Evolutionary conservation across 2,888 invertebrate genomes (phyloP).

Genomic region (Steinernema carpocapsae): DNA sequence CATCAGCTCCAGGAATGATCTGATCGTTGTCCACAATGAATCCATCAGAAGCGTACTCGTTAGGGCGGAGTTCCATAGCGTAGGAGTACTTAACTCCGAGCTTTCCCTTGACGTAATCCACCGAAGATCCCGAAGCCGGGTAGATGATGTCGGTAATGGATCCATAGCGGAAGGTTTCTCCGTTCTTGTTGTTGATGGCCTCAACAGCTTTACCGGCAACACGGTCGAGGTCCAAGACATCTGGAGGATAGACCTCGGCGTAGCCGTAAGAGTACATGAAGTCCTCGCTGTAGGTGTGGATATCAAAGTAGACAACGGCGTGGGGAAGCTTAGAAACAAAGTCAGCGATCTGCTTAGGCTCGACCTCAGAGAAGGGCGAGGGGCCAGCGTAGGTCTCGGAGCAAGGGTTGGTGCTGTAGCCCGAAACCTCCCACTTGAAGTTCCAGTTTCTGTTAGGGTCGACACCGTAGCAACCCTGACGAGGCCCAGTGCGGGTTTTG

Average conservation of each 20-base stretch:
- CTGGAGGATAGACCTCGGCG: conserved; percentile 38
- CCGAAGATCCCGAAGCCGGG: conserved; percentile 38
- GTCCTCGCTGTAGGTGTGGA: conserved; percentile 43
- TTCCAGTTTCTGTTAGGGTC: conserved; percentile 43
- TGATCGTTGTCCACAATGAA: conserved; percentile 41
- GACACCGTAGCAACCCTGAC: conserved; percentile 37
- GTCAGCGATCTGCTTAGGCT: conserved; percentile 37
- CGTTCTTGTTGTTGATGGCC: conserved; percentile 38
- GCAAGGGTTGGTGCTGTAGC: conserved; percentile 40
- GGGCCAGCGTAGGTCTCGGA: conserved; percentile 45
- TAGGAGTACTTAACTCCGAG: conserved; percentile 40
- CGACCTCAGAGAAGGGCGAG: conserved; percentile 43
- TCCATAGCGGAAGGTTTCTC: conserved; percentile 36
- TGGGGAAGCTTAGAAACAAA: conserved; percentile 31
- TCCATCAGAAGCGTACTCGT: conserved; percentile 33
- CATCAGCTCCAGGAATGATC: conserved; percentile 41
- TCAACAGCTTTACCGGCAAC: conserved; percentile 32
- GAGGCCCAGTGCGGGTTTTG: conserved; percentile 42
- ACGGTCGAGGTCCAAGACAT: conserved; percentile 21
- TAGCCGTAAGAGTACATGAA: conserved; percentile 43
- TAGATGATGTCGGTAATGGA: conserved; percentile 40
- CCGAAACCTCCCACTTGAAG: conserved; percentile 40
- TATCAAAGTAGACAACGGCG: conserved; percentile 35
- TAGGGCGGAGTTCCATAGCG: conserved; percentile 43
- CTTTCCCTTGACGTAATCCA: conserved; percentile 41